phyloP scores from a whole-genome alignment of 1,140 invertebrate genomes.

The Hylaeus volcanicus region DNA sequence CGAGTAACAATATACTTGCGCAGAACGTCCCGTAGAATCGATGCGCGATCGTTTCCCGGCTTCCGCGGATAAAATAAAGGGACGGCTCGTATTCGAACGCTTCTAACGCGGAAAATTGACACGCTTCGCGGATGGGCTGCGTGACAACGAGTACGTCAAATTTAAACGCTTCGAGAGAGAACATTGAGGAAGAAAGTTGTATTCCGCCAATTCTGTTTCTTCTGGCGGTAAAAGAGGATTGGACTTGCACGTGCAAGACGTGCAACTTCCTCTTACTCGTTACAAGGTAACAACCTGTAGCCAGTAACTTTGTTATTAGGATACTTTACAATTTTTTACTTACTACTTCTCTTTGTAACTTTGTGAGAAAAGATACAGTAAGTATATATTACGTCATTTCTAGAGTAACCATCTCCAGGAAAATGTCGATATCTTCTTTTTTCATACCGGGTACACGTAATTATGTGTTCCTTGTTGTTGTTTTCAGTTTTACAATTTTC shows the following conservation, averaged over 20 bases:
- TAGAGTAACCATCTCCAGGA: too few species aligned
- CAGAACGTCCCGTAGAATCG: slow-evolving; percentile 32
- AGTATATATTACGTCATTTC: too few species aligned
- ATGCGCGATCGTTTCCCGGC: slow-evolving; percentile 31
- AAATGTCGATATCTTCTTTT: too few species aligned
- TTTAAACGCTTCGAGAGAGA: slow-evolving; percentile 7
- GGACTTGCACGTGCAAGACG: neutral
- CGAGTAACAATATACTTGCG: slow-evolving; percentile 39
- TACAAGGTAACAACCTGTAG: too few species aligned
- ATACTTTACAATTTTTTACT: too few species aligned
- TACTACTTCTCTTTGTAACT: too few species aligned
- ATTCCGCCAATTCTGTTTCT: neutral
- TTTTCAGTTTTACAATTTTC: too few species aligned
- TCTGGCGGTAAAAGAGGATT: neutral
- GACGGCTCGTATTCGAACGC: slow-evolving; percentile 2
- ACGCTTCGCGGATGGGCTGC: neutral
- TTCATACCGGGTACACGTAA: too few species aligned
- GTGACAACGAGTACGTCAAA: slow-evolving; percentile 26
- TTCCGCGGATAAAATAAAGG: slow-evolving; percentile 30
- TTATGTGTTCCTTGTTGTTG: too few species aligned
- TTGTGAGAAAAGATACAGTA: too few species aligned
- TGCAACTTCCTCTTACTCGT: too few species aligned
- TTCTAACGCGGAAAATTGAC: neutral
- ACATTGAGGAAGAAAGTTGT: neutral
- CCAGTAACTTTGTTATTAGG: too few species aligned